Base-by-base conservation (phyloP, 2,113 vertebrate species). In the Cynopterus brachyotis region DNA sequence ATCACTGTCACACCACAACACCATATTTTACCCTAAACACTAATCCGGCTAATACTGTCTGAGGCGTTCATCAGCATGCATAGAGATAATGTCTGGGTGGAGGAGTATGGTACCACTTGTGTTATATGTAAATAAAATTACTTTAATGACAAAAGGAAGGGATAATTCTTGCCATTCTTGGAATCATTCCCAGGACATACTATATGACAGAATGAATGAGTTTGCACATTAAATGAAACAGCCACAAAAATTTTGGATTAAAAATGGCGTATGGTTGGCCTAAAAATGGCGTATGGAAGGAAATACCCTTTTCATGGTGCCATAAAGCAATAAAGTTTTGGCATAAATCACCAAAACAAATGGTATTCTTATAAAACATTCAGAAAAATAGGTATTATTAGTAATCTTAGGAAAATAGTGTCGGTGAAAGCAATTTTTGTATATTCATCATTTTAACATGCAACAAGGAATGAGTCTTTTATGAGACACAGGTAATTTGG, bases 101-200 rank as follows among this genome's bases (percentile, higher is more conserved):
- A 92, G 78, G 93, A 91, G 86, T 83, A 45, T n/a, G 84, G 78
- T 86, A 42, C 78, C 2, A 40, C 76, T 92, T 86, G 30, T 83
- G 82, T 97, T 69, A 92, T 55, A 94, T 76, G 92, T 96, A 98
- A 97, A 96, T 75, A 97, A 95, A 96, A 66, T 93, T 96, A 7
- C 47, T 94, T 75, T 47, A 81, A 91, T 90, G 92, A 72, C 40
- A 91, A 97, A 91, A 66, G 5, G 53, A 12, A 22, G 82, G 50
- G 42, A 11, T 37, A 28, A 82, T 87, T 13, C 17, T 97, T 35
- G 78, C 1, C 16, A 3, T 93, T 96, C n/a, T 72, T 96, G 97
- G 91, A 93, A 30, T 96, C 88, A 75, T 96, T 97, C 89, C 76
- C 91, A 95, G 85, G 62, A 60, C 37, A 87, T 10, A 11, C 9